Evolutionary conservation across 2,888 invertebrate genomes (phyloP).

Genomic region (Rhingia rostrata): DNA sequence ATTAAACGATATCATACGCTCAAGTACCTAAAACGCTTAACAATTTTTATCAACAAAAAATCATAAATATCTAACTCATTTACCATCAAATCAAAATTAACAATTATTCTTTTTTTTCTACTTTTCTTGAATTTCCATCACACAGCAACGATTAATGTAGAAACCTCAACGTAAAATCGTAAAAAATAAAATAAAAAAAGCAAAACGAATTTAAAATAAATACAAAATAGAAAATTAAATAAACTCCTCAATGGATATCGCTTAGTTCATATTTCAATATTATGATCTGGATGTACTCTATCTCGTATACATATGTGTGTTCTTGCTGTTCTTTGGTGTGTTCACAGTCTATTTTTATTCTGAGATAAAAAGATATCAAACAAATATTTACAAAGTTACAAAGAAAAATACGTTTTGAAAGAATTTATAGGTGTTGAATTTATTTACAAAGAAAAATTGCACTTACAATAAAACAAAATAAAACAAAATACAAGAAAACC

Average conservation of each 20-base stretch:
- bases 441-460: slow-evolving; percentile 61
- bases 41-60: slow-evolving; percentile 9
- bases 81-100: slow-evolving; percentile 53
- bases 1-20: neutral
- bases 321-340: slow-evolving; percentile 70
- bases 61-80: slow-evolving; percentile 48
- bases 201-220: slow-evolving; percentile 4
- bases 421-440: slow-evolving; percentile 67
- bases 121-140: slow-evolving; percentile 37
- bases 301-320: slow-evolving; percentile 59
- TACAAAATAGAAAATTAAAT: slow-evolving; percentile 13
- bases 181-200: slow-evolving; percentile 11
- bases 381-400: slow-evolving; percentile 22
- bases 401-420: slow-evolving; percentile 42
- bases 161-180: slow-evolving; percentile 56
- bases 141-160: slow-evolving; percentile 66
- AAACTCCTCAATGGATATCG: slow-evolving; percentile 66
- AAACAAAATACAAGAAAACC: slow-evolving; percentile 39
- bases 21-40: slow-evolving; percentile 28
- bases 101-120: slow-evolving; percentile 48
- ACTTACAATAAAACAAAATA: slow-evolving; percentile 11
- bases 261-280: slow-evolving; percentile 60
- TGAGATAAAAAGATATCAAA: slow-evolving; percentile 46
- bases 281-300: slow-evolving; percentile 70
- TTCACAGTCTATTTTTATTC: slow-evolving; percentile 57